Evolutionary conservation across 1,140 invertebrate genomes (phyloP), one percentile per base, ranked within the genome.

Genomic region (Macrotrachela quadricornifera): DNA sequence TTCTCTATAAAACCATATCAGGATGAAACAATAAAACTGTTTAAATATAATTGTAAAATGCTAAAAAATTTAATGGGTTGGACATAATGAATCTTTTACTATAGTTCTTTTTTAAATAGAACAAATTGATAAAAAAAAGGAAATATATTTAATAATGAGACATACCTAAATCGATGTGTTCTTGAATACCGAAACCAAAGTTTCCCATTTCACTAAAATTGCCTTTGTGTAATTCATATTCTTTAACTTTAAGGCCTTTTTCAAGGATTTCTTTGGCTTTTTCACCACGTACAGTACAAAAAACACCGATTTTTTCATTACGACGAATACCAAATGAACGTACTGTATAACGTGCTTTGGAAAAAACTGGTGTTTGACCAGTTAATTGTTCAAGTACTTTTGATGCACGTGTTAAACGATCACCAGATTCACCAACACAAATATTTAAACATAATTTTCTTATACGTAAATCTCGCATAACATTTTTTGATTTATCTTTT

Each of bases 291-390:
- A 99, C 92, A 49, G 94, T 97, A 68, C 91, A 96, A 67, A 97
- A 91, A 42, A 97, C 92, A 62, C 94, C 88, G 70, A 99, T 99
- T 71, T 97, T 99, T 79, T 99, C 94, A 78, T 99, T 99, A 79
- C 94, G 82, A 70, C 94, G 78, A 63, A 99, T 99, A 66, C 94
- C 94, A 68, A 99, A 99, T 16, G 91, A 95, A 63, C 94, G 77
- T 13, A 99, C 91, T 64, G 94, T 99, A 68, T 96, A 97, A 58
- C 92, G 78, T 49, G 94, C 91, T 76, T 99, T 99, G 15, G 90
- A 95, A 71, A 95, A 96, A 11, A 97, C 92, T 11, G 94, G 94
- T 63, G 87, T 84, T 73, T 99, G 94, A 42, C 92, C 91, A 63
- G 94, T 97, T 51, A 99, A 75, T 67, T 96, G 91, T 76, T 99